Base-by-base conservation (phyloP, 2,888 invertebrate species). In the Dione vanillae region DNA sequence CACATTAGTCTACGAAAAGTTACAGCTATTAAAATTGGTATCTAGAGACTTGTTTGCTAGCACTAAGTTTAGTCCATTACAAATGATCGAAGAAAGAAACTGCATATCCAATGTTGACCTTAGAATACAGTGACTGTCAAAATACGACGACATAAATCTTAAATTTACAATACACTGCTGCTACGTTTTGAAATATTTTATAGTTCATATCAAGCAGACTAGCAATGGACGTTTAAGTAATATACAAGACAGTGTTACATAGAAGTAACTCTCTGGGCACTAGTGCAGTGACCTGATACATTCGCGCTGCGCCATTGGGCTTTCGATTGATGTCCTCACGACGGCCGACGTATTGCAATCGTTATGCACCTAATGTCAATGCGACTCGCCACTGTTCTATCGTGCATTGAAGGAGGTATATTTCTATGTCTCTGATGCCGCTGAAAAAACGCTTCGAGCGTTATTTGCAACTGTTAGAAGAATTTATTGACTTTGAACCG, bases 351-450 rank as follows among this genome's bases (percentile, higher is more conserved):
- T 89, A 92, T 92, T 87, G 90, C 89, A 83, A 83, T 91, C 92
- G 91, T 92, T 92, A 91, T 88, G 86, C 83, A 85, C 83, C 89
- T 89, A 91, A 91, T 90, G 91, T 89, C 90, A 89, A 85, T 88
- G 85, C 85, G 84, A 87, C 89, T 83, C 80, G 83, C 84, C 82
- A 80, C 85, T 83, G 87, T 88, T 85, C 82, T 61, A 84, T 87
- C 85, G 78, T 76, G 75, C 81, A 80, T 81, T 79, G 78, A 81
- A 85, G 83, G 81, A 85, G 83, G 85, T 89, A 90, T 90, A 87
- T 89, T 77, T 76, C 75, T 77, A 73, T 74, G 67, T 74, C 74
- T 71, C 61, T 66, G 54, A 61, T 49, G 65, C 69, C 37, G 59
- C 64, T 70, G 70, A 67, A 74, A 71, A 74, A 74, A 64, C 47